These are phyloP conservation scores for Epizoanthus stellaris DNA, from an alignment of 92 coral and sea anemone species.

Conservation along the genomic window DNA sequence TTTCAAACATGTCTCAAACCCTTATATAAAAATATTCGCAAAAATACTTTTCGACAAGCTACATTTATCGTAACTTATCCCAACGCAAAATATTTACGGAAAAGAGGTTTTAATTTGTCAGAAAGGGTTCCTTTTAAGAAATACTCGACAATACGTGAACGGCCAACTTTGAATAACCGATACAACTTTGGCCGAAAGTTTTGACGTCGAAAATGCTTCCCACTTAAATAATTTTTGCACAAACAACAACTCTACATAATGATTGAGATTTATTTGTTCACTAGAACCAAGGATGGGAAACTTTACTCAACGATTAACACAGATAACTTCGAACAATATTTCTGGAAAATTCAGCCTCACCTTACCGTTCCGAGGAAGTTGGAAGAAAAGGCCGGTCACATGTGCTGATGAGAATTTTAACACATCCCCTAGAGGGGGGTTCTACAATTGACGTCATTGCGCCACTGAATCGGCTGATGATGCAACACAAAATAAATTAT, in stretches of 20 bases:
- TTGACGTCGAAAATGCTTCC: not conserved
- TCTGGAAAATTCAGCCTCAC: conserved; percentile 17
- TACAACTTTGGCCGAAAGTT: not conserved
- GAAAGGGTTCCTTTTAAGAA: not conserved
- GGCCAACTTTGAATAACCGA: not conserved
- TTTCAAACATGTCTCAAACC: too few species aligned
- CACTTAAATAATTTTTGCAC: not conserved
- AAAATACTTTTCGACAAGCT: too few species aligned
- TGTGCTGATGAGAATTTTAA: conserved; percentile 63
- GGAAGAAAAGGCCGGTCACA: conserved; percentile 71
- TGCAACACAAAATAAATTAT: not conserved
- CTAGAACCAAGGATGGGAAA: conserved; percentile 18
- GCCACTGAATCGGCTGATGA: not conserved
- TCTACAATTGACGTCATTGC: conserved; percentile 47
- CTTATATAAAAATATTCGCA: too few species aligned
- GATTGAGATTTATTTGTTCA: not conserved
- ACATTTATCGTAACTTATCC: too few species aligned
- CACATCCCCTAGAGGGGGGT: conserved; percentile 50
- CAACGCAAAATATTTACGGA: too few species aligned
- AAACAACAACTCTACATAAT: not conserved
- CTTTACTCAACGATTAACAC: not conserved
- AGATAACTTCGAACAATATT: not conserved
- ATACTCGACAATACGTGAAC: not conserved
- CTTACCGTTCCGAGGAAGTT: conserved; percentile 52
- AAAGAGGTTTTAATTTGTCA: too few species aligned